These are phyloP conservation scores for Folsomia manolachei DNA, from an alignment of 2,888 invertebrate genomes.

Conservation along the genomic window DNA sequence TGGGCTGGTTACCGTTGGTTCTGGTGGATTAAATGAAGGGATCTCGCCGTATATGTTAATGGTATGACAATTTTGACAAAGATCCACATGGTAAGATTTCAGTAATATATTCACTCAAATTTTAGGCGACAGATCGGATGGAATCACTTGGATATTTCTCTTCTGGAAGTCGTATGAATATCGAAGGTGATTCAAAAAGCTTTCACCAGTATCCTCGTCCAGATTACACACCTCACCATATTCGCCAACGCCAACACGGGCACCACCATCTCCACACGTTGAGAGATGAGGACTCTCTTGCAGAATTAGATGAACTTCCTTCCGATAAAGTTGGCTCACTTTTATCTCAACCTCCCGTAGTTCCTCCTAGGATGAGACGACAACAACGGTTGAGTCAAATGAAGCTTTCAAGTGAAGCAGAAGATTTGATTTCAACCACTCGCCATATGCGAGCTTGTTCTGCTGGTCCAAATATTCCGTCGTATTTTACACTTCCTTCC, in stretches of 20 bases:
- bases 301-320: conserved; percentile 43
- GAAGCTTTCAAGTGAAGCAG: conserved; percentile 44
- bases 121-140: neutral
- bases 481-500: conserved; percentile 23
- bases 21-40: too few species aligned
- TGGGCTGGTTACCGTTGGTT: neutral
- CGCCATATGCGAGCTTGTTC: neutral
- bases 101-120: neutral
- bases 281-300: conserved; percentile 28
- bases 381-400: conserved; percentile 17
- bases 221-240: neutral
- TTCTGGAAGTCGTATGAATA: neutral
- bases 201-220: neutral
- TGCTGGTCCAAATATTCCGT: neutral
- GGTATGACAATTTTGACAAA: too few species aligned
- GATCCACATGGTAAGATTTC: neutral
- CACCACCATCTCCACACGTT: neutral
- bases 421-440: conserved; percentile 36
- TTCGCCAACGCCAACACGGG: neutral
- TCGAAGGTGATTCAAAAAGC: too few species aligned
- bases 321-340: conserved; percentile 29
- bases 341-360: neutral
- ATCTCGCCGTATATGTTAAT: neutral
- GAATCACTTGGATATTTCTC: neutral
- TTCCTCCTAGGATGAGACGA: neutral